Evolutionary conservation across 2,888 invertebrate genomes (phyloP).

Genomic region (Unio delphinus): DNA sequence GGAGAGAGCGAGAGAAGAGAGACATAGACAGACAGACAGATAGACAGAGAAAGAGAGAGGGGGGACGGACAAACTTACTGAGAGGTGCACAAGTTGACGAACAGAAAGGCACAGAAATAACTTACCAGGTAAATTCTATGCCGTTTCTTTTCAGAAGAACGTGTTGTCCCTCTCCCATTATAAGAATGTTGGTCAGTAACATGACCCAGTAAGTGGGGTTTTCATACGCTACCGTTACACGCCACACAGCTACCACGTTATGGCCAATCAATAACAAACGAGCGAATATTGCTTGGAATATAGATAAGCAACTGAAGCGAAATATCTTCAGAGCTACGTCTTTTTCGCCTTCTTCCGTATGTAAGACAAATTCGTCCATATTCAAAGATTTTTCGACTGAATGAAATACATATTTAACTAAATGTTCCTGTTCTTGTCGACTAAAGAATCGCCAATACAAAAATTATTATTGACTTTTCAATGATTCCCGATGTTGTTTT

Average conservation of each 20-base stretch:
- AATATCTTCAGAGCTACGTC: not conserved
- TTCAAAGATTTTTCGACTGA: no score
- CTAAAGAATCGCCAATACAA: no score
- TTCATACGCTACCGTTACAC: slow-evolving; percentile 83
- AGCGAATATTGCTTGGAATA: slow-evolving; percentile 31
- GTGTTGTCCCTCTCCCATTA: slow-evolving; percentile 84
- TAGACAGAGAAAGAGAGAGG: not conserved
- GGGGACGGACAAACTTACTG: not conserved
- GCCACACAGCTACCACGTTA: slow-evolving; percentile 89
- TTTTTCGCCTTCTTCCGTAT: not conserved
- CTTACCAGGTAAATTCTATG: slow-evolving; percentile 89
- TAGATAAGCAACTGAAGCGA: not conserved
- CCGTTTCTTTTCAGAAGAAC: slow-evolving; percentile 90
- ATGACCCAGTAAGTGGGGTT: slow-evolving; percentile 83
- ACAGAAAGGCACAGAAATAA: slow-evolving; percentile 10
- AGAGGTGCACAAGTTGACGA: not conserved
- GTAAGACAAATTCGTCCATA: no score
- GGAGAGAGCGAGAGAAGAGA: slow-evolving; percentile 15
- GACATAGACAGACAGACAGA: slow-evolving; percentile 15
- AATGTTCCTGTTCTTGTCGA: no score
- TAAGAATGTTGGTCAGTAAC: slow-evolving; percentile 77
- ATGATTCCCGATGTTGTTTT: no score
- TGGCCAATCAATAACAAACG: slow-evolving; percentile 77
- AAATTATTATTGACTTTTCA: no score
- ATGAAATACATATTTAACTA: no score